These are phyloP conservation scores for Pogonus chalceus DNA, from an alignment of 1,140 invertebrate species.

Conservation along the genomic window DNA sequence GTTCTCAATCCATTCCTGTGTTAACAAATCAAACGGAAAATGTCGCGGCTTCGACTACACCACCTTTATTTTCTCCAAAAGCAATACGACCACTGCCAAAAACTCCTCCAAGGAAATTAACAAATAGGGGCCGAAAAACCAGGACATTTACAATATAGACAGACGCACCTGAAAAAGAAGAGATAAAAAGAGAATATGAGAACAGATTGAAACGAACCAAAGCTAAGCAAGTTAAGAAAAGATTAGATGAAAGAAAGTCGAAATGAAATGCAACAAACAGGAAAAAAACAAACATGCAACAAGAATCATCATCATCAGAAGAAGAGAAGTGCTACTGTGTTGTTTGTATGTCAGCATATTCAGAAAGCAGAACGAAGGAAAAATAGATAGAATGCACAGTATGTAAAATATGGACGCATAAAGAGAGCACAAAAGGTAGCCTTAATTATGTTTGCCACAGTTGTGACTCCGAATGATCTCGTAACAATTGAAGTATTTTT, in stretches of 20 bases:
- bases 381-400: constrained; percentile 17
- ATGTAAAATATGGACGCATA: constrained; percentile 21
- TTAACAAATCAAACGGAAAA: too few relatives aligned
- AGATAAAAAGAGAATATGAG: constrained; percentile 14
- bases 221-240: constrained; percentile 15
- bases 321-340: constrained; percentile 18
- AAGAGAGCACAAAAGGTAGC: constrained; percentile 17
- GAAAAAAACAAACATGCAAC: constrained; percentile 13
- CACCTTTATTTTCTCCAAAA: too few relatives aligned
- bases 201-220: constrained; percentile 2
- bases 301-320: constrained; percentile 10
- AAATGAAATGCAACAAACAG: too few relatives aligned
- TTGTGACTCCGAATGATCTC: too few relatives aligned
- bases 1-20: too few relatives aligned
- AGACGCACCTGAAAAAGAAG: constrained; percentile 21
- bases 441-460: constrained; percentile 18
- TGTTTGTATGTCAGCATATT: constrained; percentile 15
- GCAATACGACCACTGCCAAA: constrained; percentile 13
- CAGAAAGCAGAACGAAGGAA: constrained; percentile 15
- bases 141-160: constrained; percentile 25
- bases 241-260: too few relatives aligned
- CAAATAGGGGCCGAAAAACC: constrained; percentile 16
- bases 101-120: constrained; percentile 18
- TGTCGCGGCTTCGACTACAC: not conserved
- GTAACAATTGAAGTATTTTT: too few relatives aligned